Percentiles rank a stretch among this genome's conserved stretches.
Evolutionary conservation across 2,888 invertebrate species (phyloP).

Genomic region (Tipula lateralis): DNA sequence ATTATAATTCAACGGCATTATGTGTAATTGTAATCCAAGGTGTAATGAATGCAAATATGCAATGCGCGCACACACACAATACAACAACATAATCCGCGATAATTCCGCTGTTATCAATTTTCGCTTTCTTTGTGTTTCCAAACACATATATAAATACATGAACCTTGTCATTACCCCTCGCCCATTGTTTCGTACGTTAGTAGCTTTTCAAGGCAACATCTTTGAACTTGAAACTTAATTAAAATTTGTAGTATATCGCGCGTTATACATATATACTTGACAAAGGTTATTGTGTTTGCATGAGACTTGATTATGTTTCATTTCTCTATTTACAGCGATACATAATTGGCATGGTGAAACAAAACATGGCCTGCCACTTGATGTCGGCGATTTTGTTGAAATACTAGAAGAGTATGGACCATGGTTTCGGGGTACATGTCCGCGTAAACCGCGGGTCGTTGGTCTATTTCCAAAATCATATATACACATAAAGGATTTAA

Average conservation of each 20-base stretch:
- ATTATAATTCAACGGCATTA: background rate
- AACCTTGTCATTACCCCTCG: background rate
- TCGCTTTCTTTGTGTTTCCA: background rate
- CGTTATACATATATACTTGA: background rate
- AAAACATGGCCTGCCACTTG: slow-evolving; percentile 72
- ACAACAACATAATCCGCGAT: background rate
- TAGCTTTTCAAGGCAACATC: background rate
- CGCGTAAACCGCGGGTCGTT: slow-evolving; percentile 62
- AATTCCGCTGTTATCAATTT: background rate
- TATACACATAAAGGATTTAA: slow-evolving; percentile 79
- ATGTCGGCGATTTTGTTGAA: slow-evolving; percentile 89
- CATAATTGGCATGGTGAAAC: slow-evolving; percentile 86
- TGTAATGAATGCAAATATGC: background rate
- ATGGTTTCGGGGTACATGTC: slow-evolving; percentile 85
- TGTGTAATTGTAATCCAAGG: background rate
- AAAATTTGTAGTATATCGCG: background rate
- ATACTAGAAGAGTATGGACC: slow-evolving; percentile 84
- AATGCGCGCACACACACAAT: background rate
- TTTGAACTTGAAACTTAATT: slow-evolving; percentile 24
- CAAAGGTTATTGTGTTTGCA: background rate
- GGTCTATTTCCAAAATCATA: slow-evolving; percentile 78
- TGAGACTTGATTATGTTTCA: background rate
- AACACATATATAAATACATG: background rate
- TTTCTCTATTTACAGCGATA: slow-evolving; percentile 62
- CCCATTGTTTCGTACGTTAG: background rate